Conservation (phyloP, 2,888 invertebrate genomes). For the Xylota segnis region DNA sequence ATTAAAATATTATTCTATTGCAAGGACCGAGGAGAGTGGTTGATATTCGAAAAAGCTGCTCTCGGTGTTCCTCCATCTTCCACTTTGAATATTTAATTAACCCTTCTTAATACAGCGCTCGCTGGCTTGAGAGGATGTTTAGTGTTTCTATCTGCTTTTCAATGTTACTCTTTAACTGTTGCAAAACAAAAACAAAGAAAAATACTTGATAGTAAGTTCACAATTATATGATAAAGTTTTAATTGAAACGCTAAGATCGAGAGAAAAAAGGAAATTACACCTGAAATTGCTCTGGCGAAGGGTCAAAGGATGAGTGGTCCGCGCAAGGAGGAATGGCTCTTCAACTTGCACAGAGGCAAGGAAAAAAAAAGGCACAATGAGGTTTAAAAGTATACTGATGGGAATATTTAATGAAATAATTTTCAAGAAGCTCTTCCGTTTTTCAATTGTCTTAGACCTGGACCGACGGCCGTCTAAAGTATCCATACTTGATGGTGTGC, state of each 20-base stretch:
- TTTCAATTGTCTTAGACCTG: too few species aligned
- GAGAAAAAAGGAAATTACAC: neutral
- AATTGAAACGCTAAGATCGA: conserved; percentile 36
- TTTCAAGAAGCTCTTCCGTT: neutral
- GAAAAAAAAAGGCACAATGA: neutral
- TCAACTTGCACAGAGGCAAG: neutral
- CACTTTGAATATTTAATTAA: conserved; percentile 53
- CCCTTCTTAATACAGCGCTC: conserved; percentile 14
- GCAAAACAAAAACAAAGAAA: conserved; percentile 1
- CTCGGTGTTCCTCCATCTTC: neutral
- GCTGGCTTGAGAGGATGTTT: conserved; percentile 23
- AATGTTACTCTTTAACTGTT: neutral
- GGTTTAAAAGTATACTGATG: neutral
- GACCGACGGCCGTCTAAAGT: too few species aligned
- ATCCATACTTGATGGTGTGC: too few species aligned
- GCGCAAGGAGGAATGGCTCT: neutral
- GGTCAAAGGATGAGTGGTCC: neutral
- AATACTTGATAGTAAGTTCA: conserved; percentile 5
- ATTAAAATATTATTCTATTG: conserved; percentile 55
- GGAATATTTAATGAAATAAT: neutral
- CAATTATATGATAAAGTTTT: conserved; percentile 41
- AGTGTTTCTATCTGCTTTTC: conserved; percentile 1
- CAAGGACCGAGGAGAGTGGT: conserved; percentile 22
- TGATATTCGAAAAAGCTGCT: conserved; percentile 12
- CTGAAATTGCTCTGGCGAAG: neutral